These are phyloP conservation scores for Coremacera marginata DNA, from an alignment of 2,888 invertebrate genomes.

Conservation along the genomic window DNA sequence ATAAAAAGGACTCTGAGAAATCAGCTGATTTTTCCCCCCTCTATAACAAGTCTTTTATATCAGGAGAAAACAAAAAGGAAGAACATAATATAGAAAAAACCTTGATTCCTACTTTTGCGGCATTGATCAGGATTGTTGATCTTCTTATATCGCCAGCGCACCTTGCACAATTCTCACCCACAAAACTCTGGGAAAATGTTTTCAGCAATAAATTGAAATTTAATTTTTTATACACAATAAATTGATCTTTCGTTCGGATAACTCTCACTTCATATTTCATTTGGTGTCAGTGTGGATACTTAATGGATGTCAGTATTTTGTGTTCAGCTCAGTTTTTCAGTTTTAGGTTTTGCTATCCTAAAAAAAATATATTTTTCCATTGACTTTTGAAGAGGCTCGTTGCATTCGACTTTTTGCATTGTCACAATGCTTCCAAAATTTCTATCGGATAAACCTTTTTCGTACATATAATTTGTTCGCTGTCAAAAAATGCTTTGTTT, in stretches of 20 bases:
- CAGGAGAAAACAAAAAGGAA: background rate
- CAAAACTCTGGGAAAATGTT: slow-evolving; percentile 13
- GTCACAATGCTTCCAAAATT: background rate
- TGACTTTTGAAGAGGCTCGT: slow-evolving; percentile 28
- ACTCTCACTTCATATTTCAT: slow-evolving; percentile 24
- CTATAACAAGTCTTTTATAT: background rate
- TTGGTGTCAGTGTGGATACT: background rate
- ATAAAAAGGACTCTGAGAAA: background rate
- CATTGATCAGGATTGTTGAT: background rate
- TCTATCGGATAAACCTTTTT: background rate
- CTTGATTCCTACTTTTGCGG: background rate
- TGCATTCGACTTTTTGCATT: background rate
- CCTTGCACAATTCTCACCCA: slow-evolving; percentile 20
- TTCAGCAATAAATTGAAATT: background rate
- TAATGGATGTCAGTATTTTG: background rate
- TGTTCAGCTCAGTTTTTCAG: background rate
- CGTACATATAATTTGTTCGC: slow-evolving; percentile 8
- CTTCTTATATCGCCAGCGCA: background rate
- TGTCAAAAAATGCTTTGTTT: background rate
- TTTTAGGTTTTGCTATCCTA: background rate
- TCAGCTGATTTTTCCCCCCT: slow-evolving; percentile 5
- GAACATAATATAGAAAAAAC: background rate
- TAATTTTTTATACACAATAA: background rate
- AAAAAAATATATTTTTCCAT: background rate
- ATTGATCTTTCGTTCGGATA: background rate